Conservation (phyloP, 2,113 vertebrate genomes). For the Porphyrio hochstetteri region DNA sequence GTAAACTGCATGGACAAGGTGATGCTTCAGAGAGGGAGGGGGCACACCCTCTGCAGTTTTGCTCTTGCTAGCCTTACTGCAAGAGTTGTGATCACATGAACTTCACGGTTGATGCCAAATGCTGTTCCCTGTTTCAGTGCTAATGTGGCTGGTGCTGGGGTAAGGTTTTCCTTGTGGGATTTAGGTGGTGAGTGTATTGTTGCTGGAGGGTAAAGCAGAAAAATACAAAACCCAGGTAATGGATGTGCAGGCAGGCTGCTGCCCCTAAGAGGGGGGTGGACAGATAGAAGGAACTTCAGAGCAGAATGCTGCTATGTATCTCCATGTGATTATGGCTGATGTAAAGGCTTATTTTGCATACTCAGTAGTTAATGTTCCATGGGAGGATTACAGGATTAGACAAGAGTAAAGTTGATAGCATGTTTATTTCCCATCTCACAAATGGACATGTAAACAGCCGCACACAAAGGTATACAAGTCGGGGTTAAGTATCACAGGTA, state of each 20-base stretch:
- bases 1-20: background rate
- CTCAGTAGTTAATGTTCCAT: background rate
- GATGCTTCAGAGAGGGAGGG: background rate
- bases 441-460: background rate
- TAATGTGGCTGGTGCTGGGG: background rate
- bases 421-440: constrained; percentile 58
- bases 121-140: background rate
- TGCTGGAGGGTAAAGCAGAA: background rate
- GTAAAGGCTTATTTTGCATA: background rate
- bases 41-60: background rate
- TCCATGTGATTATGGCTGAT: background rate
- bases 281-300: background rate
- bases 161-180: background rate
- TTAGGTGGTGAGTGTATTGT: background rate
- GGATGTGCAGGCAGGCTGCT: background rate
- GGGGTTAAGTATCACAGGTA: background rate
- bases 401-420: background rate
- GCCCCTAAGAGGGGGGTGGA: background rate
- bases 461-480: background rate
- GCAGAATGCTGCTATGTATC: background rate
- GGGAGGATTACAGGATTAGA: background rate
- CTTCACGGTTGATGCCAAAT: background rate
- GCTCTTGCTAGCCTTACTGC: background rate
- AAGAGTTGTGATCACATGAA: background rate
- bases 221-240: background rate